These are phyloP conservation scores for Channallabes apus DNA, from an alignment of 2,797 vertebrate species.

Conservation along the genomic window DNA sequence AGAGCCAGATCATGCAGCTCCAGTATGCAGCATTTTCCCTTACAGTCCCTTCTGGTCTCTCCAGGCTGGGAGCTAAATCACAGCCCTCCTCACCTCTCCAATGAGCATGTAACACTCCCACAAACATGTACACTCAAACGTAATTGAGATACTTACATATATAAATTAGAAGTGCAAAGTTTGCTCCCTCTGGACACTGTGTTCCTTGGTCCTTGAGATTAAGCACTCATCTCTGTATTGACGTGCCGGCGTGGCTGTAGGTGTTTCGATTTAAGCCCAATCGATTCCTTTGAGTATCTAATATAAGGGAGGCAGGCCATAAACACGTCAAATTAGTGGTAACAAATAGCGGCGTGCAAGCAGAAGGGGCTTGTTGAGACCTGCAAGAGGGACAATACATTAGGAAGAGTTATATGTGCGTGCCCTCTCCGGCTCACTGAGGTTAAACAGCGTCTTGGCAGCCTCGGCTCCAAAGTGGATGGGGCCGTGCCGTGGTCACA, in stretches of 20 bases:
- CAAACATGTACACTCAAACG: conserved; percentile 55
- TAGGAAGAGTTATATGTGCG: conserved; percentile 66
- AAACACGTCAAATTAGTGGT: conserved; percentile 65
- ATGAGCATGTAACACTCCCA: conserved; percentile 61
- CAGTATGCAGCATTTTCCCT: conserved; percentile 18
- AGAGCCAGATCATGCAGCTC: conserved; percentile 15
- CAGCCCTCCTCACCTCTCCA: conserved; percentile 45
- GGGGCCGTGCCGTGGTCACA: conserved; percentile 78
- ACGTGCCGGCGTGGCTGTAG: conserved; percentile 58
- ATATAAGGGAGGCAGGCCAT: conserved; percentile 59
- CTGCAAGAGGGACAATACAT: conserved; percentile 52
- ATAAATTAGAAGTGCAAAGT: conserved; percentile 61
- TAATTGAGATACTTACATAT: conserved; percentile 58
- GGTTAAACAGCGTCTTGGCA: conserved; percentile 69
- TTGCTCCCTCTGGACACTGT: conserved; percentile 57
- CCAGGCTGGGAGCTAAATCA: conserved; percentile 37
- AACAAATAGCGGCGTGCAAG: conserved; percentile 61
- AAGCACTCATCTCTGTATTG: conserved; percentile 73
- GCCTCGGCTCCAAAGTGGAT: conserved; percentile 71
- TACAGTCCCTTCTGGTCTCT: conserved; percentile 42
- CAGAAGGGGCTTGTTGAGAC: conserved; percentile 54
- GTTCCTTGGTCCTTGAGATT: conserved; percentile 58
- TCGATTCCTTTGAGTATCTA: conserved; percentile 63
- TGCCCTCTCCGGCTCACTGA: conserved; percentile 57
- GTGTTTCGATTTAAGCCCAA: conserved; percentile 62